Evolutionary conservation across 2,797 vertebrate species (phyloP).

Genomic region (Ctenopoma kingsleyae): DNA sequence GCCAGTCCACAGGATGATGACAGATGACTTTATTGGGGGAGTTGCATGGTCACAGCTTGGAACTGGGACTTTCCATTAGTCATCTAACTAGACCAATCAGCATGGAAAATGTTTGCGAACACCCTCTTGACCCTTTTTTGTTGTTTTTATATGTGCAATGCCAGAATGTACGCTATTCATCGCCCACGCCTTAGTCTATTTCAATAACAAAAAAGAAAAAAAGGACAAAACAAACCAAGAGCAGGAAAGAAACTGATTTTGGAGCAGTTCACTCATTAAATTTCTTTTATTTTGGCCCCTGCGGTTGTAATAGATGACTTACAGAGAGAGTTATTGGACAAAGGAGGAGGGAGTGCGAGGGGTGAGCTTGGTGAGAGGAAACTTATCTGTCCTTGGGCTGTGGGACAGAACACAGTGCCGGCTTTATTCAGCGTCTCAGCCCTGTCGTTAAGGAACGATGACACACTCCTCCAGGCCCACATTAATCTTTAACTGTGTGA

Average conservation of each 20-base stretch:
- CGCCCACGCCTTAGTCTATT: slow-evolving; percentile 38
- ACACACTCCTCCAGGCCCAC: slow-evolving; percentile 84
- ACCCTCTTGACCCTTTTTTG: slow-evolving; percentile 63
- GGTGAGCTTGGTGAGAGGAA: slow-evolving; percentile 69
- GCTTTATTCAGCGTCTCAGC: slow-evolving; percentile 78
- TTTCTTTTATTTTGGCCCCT: slow-evolving; percentile 44
- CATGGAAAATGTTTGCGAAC: slow-evolving; percentile 77
- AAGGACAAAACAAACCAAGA: slow-evolving; percentile 45
- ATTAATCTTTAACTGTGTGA: slow-evolving; percentile 86
- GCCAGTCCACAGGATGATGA: slow-evolving; percentile 74
- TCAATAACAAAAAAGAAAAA: slow-evolving; percentile 48
- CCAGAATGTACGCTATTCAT: slow-evolving; percentile 37
- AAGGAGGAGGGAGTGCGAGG: slow-evolving; percentile 49
- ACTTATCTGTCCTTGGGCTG: slow-evolving; percentile 82
- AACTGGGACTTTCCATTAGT: slow-evolving; percentile 85
- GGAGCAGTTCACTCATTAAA: slow-evolving; percentile 35
- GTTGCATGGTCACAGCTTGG: slow-evolving; percentile 73
- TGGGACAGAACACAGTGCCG: slow-evolving; percentile 81
- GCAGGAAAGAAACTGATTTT: slow-evolving; percentile 49
- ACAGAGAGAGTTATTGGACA: slow-evolving; percentile 63
- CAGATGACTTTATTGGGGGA: slow-evolving; percentile 83
- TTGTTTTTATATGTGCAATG: slow-evolving; percentile 68
- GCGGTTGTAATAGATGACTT: slow-evolving; percentile 66
- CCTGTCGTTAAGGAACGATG: slow-evolving; percentile 84
- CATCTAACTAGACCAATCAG: slow-evolving; percentile 80